phyloP scores from a whole-genome alignment of 2,888 invertebrate genomes.

The Agriopis marginaria region DNA sequence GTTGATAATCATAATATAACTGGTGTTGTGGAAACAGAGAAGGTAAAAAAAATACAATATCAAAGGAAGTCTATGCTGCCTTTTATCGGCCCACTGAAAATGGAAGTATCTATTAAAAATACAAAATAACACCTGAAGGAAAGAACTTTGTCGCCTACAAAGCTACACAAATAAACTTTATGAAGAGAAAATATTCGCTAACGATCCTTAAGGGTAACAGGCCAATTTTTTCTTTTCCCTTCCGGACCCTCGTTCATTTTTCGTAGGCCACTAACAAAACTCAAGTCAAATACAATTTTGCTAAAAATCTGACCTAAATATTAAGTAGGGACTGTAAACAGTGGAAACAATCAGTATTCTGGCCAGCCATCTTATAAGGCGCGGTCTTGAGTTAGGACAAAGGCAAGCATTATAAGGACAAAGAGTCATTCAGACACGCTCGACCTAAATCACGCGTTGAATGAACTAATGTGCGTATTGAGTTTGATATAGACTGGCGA shows the following conservation, averaged over 20 bases:
- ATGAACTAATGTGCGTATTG: conserved; percentile 40
- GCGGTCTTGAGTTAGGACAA: conserved; percentile 43
- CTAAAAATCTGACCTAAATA: conserved; percentile 41
- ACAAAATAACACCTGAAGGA: conserved; percentile 19
- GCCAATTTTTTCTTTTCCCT: conserved; percentile 33
- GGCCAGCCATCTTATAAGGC: conserved; percentile 39
- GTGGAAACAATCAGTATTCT: conserved; percentile 45
- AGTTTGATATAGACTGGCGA: conserved; percentile 13
- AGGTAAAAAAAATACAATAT: no score
- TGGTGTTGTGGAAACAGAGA: no score
- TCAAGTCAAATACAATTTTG: conserved; percentile 41
- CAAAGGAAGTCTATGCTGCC: not conserved
- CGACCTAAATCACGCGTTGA: conserved; percentile 48
- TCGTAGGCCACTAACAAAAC: conserved; percentile 37
- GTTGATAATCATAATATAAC: no score
- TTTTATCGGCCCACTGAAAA: not conserved
- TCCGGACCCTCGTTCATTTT: conserved; percentile 37
- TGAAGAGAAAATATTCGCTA: conserved; percentile 32
- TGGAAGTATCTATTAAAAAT: not conserved
- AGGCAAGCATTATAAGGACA: conserved; percentile 47
- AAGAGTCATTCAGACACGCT: conserved; percentile 46
- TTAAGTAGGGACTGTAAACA: conserved; percentile 41
- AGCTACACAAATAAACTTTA: conserved; percentile 33
- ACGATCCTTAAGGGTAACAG: conserved; percentile 34
- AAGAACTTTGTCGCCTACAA: conserved; percentile 18